Base-by-base conservation (phyloP, 2,888 invertebrate species). In the Caenorhabditis wallacei region DNA sequence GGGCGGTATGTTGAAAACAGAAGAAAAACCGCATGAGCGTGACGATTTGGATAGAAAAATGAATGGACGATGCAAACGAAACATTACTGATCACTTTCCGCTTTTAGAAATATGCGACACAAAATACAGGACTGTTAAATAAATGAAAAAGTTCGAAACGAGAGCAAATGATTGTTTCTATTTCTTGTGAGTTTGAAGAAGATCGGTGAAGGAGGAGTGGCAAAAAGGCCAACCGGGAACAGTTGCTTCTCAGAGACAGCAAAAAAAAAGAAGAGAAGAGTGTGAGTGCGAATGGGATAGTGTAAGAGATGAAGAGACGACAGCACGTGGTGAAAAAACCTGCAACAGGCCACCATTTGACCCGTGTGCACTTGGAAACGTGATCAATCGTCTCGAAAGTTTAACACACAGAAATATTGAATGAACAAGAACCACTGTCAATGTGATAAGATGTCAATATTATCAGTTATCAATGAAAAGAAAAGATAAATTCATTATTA, bases 271-370 rank as follows among this genome's bases (percentile, higher is more conserved):
- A 63, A 56, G 64, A 64, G 57, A 43, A 64, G 48, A 74, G 64
- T 54, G 46, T 30, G 68, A 57, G 64, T 48, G 64, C 13, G 51
- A 48, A 26, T 3, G 35, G 46, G 30, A 64, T 51, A 66, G 66
- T 40, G 40, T 53, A 66, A 35, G 35, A 61, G 40, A 57, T 2
- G 40, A 26, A 53, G 57, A 57, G 75, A 75, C 53, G 37, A 30
- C 68, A 30, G 76, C 75, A 76, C 68, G 68, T 76, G 75, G 68
- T 22, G 61, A 53, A 53, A 59, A 59, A 43, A 43, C 51, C 69
- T 76, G 69, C 76, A 76, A 76, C 76, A 69, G 68, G 43, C 68
- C 68, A 69, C 30, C 76, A 69, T 76, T 75, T 76, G 76, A 76
- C 76, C 76, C 59, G 61, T 76, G 76, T 68, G 76, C 68, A 76